Evolutionary conservation across 1,140 invertebrate genomes (phyloP).

Genomic region (Brachionus calyciflorus): DNA sequence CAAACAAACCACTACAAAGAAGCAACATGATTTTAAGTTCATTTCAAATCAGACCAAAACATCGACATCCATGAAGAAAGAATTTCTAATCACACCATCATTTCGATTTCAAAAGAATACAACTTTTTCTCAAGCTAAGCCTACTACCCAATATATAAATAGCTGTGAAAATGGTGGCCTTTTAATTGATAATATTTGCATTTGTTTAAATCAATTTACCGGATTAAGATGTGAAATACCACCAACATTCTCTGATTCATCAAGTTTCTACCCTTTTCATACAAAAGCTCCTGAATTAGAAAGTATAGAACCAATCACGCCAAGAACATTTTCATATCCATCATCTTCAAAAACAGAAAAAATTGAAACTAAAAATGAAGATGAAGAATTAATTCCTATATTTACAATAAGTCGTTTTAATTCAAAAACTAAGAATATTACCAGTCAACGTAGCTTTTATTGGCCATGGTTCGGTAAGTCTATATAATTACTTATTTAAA

Average conservation of each 20-base stretch:
- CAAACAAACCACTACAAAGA: too few relatives aligned
- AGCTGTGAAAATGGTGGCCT: slow-evolving; percentile 44
- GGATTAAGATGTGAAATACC: slow-evolving; percentile 39
- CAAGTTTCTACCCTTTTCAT: not conserved
- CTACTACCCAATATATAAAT: not conserved
- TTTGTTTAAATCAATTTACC: slow-evolving; percentile 34
- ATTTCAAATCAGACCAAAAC: not conserved
- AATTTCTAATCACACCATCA: not conserved
- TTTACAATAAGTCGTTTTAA: slow-evolving; percentile 29
- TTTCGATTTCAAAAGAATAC: not conserved
- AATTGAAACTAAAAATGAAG: not conserved
- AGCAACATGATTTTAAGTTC: too few relatives aligned
- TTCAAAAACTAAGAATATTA: slow-evolving; percentile 4
- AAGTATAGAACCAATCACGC: not conserved
- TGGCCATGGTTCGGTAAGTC: slow-evolving; percentile 46
- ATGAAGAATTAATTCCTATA: not conserved
- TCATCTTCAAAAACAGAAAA: not conserved
- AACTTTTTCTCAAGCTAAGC: not conserved
- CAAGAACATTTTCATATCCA: not conserved
- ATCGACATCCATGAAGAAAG: not conserved
- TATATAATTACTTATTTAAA: not conserved
- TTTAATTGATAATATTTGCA: slow-evolving; percentile 29
- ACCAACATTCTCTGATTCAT: slow-evolving; percentile 13
- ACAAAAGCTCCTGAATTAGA: slow-evolving; percentile 18
- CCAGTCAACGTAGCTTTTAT: slow-evolving; percentile 3